Evolutionary conservation across 2,113 vertebrate species (phyloP).

Genomic region (Cheilinus undulatus): DNA sequence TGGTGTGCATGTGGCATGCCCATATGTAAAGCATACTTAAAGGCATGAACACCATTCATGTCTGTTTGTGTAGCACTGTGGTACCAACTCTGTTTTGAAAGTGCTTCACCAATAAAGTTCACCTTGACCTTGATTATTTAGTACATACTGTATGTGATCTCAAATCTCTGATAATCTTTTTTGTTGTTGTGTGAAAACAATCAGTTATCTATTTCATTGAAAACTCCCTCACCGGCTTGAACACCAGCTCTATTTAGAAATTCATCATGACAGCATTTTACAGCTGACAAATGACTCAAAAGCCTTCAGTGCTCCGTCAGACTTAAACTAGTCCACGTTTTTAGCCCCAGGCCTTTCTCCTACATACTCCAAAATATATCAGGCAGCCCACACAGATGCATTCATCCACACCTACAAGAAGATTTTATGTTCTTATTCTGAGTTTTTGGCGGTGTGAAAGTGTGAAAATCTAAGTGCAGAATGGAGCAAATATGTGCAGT

Average conservation of each 20-base stretch:
- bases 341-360: background rate
- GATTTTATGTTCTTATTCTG: background rate
- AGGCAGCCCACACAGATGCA: constrained; percentile 1
- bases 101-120: too few species aligned
- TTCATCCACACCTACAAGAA: background rate
- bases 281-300: constrained; percentile 2
- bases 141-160: too few species aligned
- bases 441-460: background rate
- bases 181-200: background rate
- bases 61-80: too few species aligned
- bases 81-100: too few species aligned
- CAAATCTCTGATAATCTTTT: too few species aligned
- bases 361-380: constrained; percentile 1
- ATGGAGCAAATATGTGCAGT: background rate
- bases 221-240: background rate
- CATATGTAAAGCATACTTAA: too few species aligned
- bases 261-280: background rate
- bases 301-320: background rate
- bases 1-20: too few species aligned
- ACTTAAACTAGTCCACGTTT: background rate
- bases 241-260: background rate
- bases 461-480: background rate
- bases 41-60: too few species aligned
- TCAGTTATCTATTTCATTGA: background rate
- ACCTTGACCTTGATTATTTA: too few species aligned